Conservation (phyloP, 2,113 vertebrate genomes). For the Ochotona princeps region DNA sequence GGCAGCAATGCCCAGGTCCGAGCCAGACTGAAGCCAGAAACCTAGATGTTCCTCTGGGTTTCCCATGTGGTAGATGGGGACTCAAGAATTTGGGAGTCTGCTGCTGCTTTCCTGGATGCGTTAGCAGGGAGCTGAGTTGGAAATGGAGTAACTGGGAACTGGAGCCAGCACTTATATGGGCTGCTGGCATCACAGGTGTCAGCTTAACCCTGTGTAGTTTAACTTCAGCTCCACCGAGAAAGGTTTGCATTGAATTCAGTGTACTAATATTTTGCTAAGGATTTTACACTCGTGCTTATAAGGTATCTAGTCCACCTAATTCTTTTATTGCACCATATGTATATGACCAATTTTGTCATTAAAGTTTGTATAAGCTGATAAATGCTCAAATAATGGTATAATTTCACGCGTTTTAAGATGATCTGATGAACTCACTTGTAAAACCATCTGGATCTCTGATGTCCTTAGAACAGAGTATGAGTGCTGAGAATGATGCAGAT, state of each 20-base stretch:
- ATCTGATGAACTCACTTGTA: background rate
- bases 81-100: no score
- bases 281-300: background rate
- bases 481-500: background rate
- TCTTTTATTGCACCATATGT: background rate
- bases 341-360: background rate
- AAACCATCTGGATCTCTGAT: background rate
- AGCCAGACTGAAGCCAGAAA: no score
- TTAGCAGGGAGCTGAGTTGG: no score
- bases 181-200: no score
- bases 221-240: no score
- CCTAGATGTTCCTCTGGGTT: no score
- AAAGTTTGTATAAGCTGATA: background rate
- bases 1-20: no score
- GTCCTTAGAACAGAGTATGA: background rate
- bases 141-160: no score
- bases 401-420: background rate
- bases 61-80: no score
- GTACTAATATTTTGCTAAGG: constrained; percentile 15
- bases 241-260: background rate
- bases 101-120: no score
- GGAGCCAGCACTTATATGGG: no score
- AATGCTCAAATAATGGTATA: background rate
- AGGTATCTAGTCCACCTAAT: background rate
- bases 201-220: no score